Evolutionary conservation across 2,888 invertebrate genomes (phyloP).

Genomic region (Scaptomyza parva): DNA sequence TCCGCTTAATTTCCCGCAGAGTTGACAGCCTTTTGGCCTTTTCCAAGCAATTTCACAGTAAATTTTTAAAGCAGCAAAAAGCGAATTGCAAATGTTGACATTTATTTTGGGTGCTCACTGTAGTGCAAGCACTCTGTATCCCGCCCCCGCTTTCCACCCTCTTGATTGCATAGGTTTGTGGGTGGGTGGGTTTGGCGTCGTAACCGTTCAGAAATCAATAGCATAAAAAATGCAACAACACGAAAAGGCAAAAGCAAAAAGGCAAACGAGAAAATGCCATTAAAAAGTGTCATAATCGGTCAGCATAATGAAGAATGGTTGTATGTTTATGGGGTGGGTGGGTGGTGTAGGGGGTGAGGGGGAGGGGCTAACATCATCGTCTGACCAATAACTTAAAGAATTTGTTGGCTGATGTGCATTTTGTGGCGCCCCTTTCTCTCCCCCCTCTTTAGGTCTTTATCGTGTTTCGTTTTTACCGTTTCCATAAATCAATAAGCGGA

Average conservation of each 20-base stretch:
- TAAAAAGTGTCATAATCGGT: conserved; percentile 80
- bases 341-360: neutral
- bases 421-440: neutral
- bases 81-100: conserved; percentile 40
- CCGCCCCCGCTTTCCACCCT: neutral
- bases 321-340: neutral
- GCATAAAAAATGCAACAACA: conserved; percentile 56
- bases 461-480: conserved; percentile 18
- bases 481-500: conserved; percentile 76
- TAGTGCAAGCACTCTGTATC: neutral
- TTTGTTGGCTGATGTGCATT: conserved; percentile 29
- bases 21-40: conserved; percentile 30
- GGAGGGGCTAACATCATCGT: neutral
- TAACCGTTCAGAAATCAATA: conserved; percentile 68
- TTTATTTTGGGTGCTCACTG: conserved; percentile 9
- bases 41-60: conserved; percentile 60
- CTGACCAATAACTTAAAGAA: conserved; percentile 11
- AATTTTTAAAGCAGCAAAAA: conserved; percentile 34
- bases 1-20: conserved; percentile 5
- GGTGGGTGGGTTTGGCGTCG: conserved; percentile 13
- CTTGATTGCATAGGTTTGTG: neutral
- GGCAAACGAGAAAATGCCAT: conserved; percentile 74
- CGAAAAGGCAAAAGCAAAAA: conserved; percentile 51
- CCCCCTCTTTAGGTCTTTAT: neutral
- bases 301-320: conserved; percentile 67